Conservation (phyloP, 2,797 vertebrate genomes). For the Coracias cyanogaster region DNA sequence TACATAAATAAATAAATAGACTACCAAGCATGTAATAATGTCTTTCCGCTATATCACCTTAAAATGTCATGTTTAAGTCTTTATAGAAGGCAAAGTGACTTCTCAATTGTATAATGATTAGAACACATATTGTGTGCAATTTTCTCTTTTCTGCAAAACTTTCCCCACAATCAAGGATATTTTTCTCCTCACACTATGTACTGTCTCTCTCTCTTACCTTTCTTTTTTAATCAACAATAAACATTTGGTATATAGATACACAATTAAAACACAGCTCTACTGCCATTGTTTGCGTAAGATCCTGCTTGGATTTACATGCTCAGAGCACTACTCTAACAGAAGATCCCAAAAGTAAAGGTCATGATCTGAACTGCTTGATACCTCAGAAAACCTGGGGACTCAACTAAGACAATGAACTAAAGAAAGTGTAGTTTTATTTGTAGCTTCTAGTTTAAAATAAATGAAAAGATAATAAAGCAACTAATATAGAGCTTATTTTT, state of each 20-base stretch:
- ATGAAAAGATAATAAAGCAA: neutral
- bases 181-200: neutral
- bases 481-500: neutral
- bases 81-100: neutral
- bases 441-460: slow-evolving; percentile 27
- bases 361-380: slow-evolving; percentile 11
- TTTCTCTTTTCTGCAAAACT: neutral
- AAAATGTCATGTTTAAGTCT: neutral
- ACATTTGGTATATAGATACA: neutral
- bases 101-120: neutral
- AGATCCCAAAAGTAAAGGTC: slow-evolving; percentile 34
- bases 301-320: neutral
- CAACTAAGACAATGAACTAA: neutral
- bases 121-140: neutral
- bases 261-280: neutral
- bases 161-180: neutral
- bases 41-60: neutral
- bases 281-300: neutral
- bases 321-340: neutral
- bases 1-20: neutral
- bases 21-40: neutral
- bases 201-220: neutral
- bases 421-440: slow-evolving; percentile 17
- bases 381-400: neutral
- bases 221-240: neutral